A percentile compares a stretch with the other conserved stretches of the same genome.
These are phyloP conservation scores for Fissipunctia ypsillon DNA, from an alignment of 2,888 invertebrate genomes.

Conservation along the genomic window DNA sequence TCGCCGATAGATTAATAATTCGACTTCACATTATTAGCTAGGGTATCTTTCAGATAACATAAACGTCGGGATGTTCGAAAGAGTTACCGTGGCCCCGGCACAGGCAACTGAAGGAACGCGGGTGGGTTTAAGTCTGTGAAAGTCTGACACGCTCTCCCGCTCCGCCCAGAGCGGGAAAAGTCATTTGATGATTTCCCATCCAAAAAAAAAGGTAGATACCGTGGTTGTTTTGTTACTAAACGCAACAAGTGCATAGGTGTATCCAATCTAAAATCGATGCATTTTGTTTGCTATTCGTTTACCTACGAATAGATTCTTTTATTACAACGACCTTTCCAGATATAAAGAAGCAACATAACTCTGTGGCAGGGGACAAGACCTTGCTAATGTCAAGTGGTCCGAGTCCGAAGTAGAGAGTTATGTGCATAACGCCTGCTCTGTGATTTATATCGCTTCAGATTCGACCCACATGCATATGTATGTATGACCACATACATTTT, in stretches of 20 bases:
- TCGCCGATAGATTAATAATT: background rate
- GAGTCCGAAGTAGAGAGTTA: conserved; percentile 81
- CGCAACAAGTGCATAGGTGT: background rate
- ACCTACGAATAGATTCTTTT: background rate
- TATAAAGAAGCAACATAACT: conserved; percentile 42
- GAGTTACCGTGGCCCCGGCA: too few relatives aligned
- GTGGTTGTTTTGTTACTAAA: background rate
- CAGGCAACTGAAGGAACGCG: too few relatives aligned
- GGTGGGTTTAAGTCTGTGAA: too few relatives aligned
- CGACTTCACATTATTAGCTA: too few relatives aligned
- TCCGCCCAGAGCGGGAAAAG: too few relatives aligned
- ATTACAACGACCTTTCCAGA: conserved; percentile 51
- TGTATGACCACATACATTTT: conserved; percentile 79
- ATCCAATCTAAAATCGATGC: background rate
- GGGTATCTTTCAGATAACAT: background rate
- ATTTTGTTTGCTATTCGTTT: background rate
- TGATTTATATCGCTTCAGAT: conserved; percentile 85
- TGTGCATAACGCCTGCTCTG: conserved; percentile 85
- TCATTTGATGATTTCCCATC: too few relatives aligned
- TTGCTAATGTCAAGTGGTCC: conserved; percentile 87
- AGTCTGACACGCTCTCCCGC: too few relatives aligned
- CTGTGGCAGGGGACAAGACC: conserved; percentile 76
- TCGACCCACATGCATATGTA: conserved; percentile 79
- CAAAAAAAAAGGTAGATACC: too few relatives aligned
- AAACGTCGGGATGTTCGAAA: too few relatives aligned